Conservation (phyloP, 2,113 vertebrate species). For the Aramus guarauna region DNA sequence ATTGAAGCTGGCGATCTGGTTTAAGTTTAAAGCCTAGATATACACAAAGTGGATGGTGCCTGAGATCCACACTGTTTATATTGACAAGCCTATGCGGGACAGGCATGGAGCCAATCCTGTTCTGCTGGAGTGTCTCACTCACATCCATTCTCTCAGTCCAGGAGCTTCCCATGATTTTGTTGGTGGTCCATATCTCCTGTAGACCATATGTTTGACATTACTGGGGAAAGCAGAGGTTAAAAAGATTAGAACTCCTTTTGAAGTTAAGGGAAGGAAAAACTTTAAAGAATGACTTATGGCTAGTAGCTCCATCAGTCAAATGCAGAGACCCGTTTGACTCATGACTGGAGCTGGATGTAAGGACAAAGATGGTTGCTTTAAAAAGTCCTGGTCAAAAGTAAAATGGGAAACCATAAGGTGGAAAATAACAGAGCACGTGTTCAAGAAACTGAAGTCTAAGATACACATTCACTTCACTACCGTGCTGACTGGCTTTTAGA, state of each 20-base stretch:
- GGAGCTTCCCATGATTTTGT: background rate
- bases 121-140: background rate
- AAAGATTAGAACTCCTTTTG: constrained; percentile 8
- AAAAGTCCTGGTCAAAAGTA: background rate
- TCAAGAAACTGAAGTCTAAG: background rate
- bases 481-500: background rate
- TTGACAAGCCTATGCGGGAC: background rate
- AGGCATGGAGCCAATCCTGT: background rate
- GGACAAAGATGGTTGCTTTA: background rate
- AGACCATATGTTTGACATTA: background rate
- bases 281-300: background rate
- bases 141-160: background rate
- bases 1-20: background rate
- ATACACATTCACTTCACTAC: background rate
- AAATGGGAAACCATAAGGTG: background rate
- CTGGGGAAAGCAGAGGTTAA: constrained; percentile 5
- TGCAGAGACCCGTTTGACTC: background rate
- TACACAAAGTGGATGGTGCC: background rate
- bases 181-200: background rate
- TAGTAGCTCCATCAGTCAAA: background rate
- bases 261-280: background rate
- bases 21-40: background rate
- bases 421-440: background rate
- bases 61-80: background rate
- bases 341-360: background rate